A percentile compares a stretch with the other conserved stretches of the same genome.
phyloP scores from a whole-genome alignment of 2,113 vertebrate genomes.

The Telmatochromis bifrenatus region DNA sequence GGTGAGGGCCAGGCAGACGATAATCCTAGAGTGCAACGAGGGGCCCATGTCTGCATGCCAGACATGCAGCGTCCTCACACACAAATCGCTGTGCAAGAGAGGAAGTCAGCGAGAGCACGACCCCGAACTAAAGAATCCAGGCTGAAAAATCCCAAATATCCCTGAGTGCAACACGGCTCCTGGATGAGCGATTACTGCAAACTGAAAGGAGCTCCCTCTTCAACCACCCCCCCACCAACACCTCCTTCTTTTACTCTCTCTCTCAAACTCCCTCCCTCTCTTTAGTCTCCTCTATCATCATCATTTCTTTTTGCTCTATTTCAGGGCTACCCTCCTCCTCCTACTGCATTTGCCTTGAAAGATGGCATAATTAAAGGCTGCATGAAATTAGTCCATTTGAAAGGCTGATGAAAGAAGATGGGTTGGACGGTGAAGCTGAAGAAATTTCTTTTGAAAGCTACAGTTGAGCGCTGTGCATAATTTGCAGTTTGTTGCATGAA shows the following conservation, averaged over 20 bases:
- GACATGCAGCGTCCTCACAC: constrained; percentile 34
- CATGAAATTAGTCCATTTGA: neutral
- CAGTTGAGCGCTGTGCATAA: neutral
- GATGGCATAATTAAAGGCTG: constrained; percentile 53
- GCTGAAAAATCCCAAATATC: constrained; percentile 27
- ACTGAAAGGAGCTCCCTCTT: constrained; percentile 26
- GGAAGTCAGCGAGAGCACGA: neutral
- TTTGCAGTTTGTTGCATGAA: neutral
- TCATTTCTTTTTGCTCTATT: constrained; percentile 19
- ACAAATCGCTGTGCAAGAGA: neutral
- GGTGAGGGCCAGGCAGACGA: constrained; percentile 48
- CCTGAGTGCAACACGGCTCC: constrained; percentile 40
- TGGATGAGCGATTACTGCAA: constrained; percentile 18
- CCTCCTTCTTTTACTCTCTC: neutral
- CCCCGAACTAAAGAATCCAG: constrained; percentile 43
- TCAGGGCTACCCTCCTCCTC: constrained; percentile 22
- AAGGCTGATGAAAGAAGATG: neutral
- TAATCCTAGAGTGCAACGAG: constrained; percentile 44
- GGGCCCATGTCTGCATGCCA: constrained; percentile 50
- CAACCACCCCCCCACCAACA: neutral
- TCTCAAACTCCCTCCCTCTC: constrained; percentile 9
- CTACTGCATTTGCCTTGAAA: neutral
- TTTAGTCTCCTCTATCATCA: constrained; percentile 17
- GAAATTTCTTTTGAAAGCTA: neutral
- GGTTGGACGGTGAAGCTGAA: neutral